Conservation (phyloP, 2,888 invertebrate species). For the Drosophila infuscata region DNA sequence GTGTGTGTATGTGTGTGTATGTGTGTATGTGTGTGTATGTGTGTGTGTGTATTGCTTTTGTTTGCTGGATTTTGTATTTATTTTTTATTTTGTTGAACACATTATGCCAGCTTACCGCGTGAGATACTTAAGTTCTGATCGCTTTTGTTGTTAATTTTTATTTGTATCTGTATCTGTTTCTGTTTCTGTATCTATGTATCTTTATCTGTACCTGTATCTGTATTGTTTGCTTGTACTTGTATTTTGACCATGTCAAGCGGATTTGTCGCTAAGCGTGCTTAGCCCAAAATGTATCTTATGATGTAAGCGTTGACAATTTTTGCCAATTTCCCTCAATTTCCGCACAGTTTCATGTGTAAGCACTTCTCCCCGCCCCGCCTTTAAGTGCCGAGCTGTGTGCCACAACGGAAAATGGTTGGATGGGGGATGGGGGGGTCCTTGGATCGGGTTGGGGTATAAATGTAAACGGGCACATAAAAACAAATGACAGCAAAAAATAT, state of each 20-base stretch:
- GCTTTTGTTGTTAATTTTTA: conserved; percentile 58
- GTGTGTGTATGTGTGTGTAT: no score
- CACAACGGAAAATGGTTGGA: background rate
- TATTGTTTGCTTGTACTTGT: conserved; percentile 20
- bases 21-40: conserved; percentile 16
- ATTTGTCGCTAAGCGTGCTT: conserved; percentile 63
- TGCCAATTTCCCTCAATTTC: conserved; percentile 28
- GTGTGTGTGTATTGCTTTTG: conserved; percentile 13
- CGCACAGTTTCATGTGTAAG: conserved; percentile 12
- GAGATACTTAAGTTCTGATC: conserved; percentile 61
- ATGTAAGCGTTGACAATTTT: conserved; percentile 52
- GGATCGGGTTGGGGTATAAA: conserved; percentile 4
- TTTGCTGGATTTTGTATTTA: conserved; percentile 40
- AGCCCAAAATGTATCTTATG: conserved; percentile 37
- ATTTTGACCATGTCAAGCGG: conserved; percentile 60
- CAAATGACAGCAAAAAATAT: conserved; percentile 66
- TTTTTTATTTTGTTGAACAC: conserved; percentile 38
- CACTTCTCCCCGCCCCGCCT: conserved; percentile 7
- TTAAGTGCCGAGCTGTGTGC: conserved; percentile 12
- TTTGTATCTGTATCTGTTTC: conserved; percentile 21
- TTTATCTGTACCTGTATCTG: conserved; percentile 9
- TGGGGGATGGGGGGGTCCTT: background rate
- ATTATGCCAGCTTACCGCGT: conserved; percentile 68
- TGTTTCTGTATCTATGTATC: background rate
- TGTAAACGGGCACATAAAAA: conserved; percentile 69